A percentile compares a stretch with the other conserved stretches of the same genome.
phyloP scores from a whole-genome alignment of 2,888 invertebrate genomes.

The Metellina segmentata region DNA sequence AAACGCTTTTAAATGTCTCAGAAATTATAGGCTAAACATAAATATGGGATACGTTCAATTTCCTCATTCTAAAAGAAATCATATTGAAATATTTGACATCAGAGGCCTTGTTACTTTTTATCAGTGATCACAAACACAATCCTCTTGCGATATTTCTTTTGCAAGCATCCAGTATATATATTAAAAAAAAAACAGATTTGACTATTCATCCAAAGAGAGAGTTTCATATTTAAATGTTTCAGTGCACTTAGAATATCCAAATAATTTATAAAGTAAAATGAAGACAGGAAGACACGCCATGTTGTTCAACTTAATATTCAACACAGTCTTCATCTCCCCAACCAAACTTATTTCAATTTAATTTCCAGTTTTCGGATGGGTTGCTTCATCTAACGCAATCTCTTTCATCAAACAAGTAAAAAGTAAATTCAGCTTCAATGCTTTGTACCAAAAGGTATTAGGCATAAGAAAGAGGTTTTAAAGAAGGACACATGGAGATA shows the following conservation, averaged over 20 bases:
- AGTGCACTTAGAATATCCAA: too few relatives aligned
- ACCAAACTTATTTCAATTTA: neutral
- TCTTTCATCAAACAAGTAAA: neutral
- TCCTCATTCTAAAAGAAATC: neutral
- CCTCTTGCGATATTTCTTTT: too few relatives aligned
- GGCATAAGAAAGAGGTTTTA: neutral
- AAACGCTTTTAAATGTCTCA: too few relatives aligned
- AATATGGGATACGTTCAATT: neutral
- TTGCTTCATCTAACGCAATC: neutral
- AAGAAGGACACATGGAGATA: neutral
- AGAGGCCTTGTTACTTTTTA: neutral
- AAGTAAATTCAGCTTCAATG: neutral
- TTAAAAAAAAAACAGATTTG: too few relatives aligned
- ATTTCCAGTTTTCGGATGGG: neutral
- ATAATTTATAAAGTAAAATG: too few relatives aligned
- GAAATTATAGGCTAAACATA: neutral
- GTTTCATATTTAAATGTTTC: too few relatives aligned
- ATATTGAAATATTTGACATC: neutral
- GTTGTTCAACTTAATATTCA: too few relatives aligned
- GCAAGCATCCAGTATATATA: too few relatives aligned
- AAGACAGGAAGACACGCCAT: too few relatives aligned
- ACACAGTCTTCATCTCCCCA: neutral
- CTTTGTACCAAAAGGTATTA: neutral
- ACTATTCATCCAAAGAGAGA: too few relatives aligned
- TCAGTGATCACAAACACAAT: too few relatives aligned